Conservation (phyloP, 2,113 vertebrate genomes). For the Hemiscyllium ocellatum region DNA sequence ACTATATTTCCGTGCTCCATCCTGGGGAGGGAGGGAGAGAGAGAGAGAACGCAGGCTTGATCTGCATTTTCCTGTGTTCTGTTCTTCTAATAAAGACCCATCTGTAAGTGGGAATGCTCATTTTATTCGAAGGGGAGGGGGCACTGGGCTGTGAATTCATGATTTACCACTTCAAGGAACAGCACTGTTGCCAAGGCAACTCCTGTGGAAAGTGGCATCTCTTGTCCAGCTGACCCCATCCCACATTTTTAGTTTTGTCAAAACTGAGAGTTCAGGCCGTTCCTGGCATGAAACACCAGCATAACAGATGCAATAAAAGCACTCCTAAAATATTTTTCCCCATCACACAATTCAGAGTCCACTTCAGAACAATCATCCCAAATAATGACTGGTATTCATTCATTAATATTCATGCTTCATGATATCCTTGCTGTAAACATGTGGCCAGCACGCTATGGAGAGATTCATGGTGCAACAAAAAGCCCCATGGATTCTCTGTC, state of each 20-base stretch:
- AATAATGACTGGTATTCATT: not conserved
- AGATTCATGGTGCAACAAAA: not conserved
- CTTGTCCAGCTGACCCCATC: not conserved
- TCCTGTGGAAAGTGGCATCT: not conserved
- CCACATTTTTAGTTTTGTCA: not conserved
- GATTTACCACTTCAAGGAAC: too few relatives aligned
- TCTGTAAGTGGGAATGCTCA: not conserved
- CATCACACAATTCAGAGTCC: too few relatives aligned
- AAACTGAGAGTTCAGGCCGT: not conserved
- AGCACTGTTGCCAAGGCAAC: not conserved
- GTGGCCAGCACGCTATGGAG: not conserved
- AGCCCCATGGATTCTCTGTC: not conserved
- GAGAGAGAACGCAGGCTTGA: not conserved
- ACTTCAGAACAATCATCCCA: not conserved
- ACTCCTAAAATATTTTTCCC: not conserved
- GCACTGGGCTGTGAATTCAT: not conserved
- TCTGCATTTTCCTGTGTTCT: not conserved
- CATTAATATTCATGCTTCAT: not conserved
- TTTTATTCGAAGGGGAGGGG: not conserved
- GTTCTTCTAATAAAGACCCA: not conserved
- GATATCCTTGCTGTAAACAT: not conserved
- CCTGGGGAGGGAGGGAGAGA: not conserved
- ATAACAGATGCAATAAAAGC: not conserved
- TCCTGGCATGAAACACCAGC: not conserved
- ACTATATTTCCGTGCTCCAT: not conserved